phyloP scores from a whole-genome alignment of 2,888 invertebrate genomes.

The Lysandra coridon region DNA sequence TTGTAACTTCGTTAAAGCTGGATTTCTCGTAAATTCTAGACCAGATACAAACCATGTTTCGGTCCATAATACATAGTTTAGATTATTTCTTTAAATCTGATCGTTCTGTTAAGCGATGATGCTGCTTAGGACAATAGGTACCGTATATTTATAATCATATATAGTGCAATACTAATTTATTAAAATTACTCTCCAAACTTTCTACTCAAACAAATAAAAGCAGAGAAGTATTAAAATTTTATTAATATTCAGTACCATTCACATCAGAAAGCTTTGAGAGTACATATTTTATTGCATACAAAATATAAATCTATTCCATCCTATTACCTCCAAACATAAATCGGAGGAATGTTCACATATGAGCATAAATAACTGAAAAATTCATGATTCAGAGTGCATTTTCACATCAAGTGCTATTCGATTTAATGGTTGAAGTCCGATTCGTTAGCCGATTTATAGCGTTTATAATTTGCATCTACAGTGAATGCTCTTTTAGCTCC shows the following conservation, averaged over 20 bases:
- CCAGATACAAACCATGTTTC: not conserved
- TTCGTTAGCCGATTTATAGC: slow-evolving; percentile 28
- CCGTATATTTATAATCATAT: not conserved
- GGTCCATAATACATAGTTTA: not conserved
- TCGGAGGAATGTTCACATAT: slow-evolving; percentile 23
- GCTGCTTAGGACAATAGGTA: too few species aligned
- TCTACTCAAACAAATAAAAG: not conserved
- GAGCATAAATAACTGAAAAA: slow-evolving; percentile 28
- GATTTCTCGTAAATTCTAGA: not conserved
- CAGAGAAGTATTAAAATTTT: not conserved
- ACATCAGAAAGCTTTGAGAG: slow-evolving; percentile 12
- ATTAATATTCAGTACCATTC: not conserved
- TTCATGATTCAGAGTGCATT: slow-evolving; percentile 27
- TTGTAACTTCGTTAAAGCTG: not conserved
- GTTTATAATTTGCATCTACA: slow-evolving; percentile 27
- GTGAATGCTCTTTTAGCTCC: slow-evolving; percentile 20
- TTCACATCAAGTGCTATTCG: slow-evolving; percentile 31
- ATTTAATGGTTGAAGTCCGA: slow-evolving; percentile 28
- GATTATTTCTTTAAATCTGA: too few species aligned
- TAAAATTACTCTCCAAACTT: not conserved
- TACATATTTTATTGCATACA: not conserved
- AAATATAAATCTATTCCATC: slow-evolving; percentile 21
- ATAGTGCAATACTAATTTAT: not conserved
- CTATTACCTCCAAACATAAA: slow-evolving; percentile 22
- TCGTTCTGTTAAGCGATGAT: too few species aligned